These are phyloP conservation scores for Cheirogaleus major DNA, from an alignment of 2,797 vertebrate species.

Conservation along the genomic window DNA sequence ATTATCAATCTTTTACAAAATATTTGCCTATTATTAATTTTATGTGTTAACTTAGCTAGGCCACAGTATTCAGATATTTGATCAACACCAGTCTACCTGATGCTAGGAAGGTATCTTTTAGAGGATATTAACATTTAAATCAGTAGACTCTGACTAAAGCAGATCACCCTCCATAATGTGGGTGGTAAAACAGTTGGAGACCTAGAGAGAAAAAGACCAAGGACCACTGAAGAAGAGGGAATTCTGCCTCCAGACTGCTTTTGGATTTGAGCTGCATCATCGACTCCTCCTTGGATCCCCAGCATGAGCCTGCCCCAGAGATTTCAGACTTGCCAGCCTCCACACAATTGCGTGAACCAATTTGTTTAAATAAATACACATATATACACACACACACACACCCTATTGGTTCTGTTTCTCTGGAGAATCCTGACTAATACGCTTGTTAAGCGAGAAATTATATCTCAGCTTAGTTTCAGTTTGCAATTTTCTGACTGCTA, in stretches of 20 bases:
- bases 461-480: not conserved
- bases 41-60: not conserved
- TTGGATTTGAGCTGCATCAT: not conserved
- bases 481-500: constrained; percentile 7
- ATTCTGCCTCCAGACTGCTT: not conserved
- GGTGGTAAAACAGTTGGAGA: not conserved
- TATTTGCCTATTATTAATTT: not conserved
- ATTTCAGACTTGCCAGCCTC: not conserved
- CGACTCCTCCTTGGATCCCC: not conserved
- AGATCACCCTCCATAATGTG: not conserved
- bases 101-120: not conserved
- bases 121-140: not conserved
- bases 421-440: not conserved
- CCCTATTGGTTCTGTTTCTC: not conserved
- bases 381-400: not conserved
- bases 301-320: not conserved
- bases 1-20: not conserved
- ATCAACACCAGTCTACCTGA: not conserved
- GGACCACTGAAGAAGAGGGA: not conserved
- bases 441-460: not conserved
- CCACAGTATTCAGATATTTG: not conserved
- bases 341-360: not conserved
- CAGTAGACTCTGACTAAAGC: not conserved
- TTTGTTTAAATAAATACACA: not conserved
- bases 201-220: not conserved